A percentile compares a stretch with the other conserved stretches of the same genome.
phyloP scores from a whole-genome alignment of 2,797 vertebrate species.

The Hoplostethus atlanticus region DNA sequence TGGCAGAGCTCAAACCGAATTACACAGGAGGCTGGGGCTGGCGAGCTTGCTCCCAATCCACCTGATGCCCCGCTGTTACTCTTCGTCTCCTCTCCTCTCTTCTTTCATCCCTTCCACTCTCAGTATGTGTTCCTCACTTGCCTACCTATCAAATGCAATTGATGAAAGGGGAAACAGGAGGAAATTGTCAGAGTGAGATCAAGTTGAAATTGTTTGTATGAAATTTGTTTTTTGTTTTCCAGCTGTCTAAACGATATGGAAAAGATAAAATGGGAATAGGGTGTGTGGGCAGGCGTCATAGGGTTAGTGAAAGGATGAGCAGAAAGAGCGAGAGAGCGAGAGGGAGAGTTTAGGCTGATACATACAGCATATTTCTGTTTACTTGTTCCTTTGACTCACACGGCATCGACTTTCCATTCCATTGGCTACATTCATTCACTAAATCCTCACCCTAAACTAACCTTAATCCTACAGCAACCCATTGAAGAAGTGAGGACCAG shows the following conservation, averaged over 20 bases:
- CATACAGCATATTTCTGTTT: not conserved
- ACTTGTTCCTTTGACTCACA: not conserved
- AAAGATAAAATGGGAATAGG: not conserved
- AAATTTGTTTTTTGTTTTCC: not conserved
- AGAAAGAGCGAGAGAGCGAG: not conserved
- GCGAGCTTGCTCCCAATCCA: slow-evolving; percentile 58
- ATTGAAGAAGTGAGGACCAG: too few species aligned
- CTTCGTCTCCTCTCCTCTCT: slow-evolving; percentile 28
- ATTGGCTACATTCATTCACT: too few species aligned
- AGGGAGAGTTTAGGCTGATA: not conserved
- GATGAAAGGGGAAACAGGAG: not conserved
- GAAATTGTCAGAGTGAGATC: not conserved
- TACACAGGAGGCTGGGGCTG: slow-evolving; percentile 64
- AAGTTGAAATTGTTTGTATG: not conserved
- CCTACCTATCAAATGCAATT: not conserved
- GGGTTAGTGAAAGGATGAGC: not conserved
- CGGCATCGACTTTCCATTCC: too few species aligned
- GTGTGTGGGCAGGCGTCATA: not conserved
- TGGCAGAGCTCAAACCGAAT: slow-evolving; percentile 64
- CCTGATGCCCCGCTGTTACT: slow-evolving; percentile 54
- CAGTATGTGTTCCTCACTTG: not conserved
- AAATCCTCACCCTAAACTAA: too few species aligned
- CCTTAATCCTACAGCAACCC: too few species aligned
- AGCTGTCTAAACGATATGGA: not conserved
- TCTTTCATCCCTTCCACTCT: not conserved